phyloP scores from a whole-genome alignment of 1,140 invertebrate genomes.

The Ptiloglossa arizonensis region DNA sequence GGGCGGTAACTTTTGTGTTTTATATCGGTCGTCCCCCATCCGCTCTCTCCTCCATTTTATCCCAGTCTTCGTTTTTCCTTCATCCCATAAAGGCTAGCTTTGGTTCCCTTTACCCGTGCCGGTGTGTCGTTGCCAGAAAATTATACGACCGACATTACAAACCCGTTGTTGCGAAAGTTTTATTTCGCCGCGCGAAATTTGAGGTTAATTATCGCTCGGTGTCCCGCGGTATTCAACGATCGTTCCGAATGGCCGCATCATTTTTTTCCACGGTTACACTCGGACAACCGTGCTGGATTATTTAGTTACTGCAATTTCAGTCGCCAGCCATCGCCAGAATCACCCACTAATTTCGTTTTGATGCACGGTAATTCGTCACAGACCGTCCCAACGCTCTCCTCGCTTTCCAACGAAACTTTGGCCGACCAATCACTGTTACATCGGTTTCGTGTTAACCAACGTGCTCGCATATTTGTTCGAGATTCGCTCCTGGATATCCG shows the following conservation, averaged over 20 bases:
- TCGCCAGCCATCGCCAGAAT: background rate
- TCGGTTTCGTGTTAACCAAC: background rate
- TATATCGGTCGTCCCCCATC: too few relatives aligned
- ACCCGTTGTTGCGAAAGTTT: slow-evolving; percentile 48
- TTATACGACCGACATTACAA: slow-evolving; percentile 53
- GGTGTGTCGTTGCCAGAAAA: slow-evolving; percentile 52
- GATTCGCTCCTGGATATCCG: background rate
- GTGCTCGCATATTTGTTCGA: background rate
- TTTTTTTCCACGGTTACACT: background rate
- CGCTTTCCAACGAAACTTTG: background rate
- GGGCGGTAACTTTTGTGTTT: slow-evolving; percentile 59
- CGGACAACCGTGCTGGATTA: background rate
- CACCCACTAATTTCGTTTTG: background rate
- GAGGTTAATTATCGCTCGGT: slow-evolving; percentile 50
- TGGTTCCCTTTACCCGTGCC: slow-evolving; percentile 42
- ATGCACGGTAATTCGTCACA: background rate
- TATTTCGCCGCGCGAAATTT: slow-evolving; percentile 41
- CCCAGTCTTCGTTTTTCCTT: slow-evolving; percentile 30
- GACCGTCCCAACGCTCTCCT: background rate
- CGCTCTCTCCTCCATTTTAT: too few relatives aligned
- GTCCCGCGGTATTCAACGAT: slow-evolving; percentile 13
- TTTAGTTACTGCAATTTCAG: slow-evolving; percentile 10
- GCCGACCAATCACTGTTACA: background rate
- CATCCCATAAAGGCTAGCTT: slow-evolving; percentile 54
- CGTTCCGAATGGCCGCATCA: background rate